phyloP scores from a whole-genome alignment of 2,888 invertebrate genomes.

The Smittia sp. region DNA sequence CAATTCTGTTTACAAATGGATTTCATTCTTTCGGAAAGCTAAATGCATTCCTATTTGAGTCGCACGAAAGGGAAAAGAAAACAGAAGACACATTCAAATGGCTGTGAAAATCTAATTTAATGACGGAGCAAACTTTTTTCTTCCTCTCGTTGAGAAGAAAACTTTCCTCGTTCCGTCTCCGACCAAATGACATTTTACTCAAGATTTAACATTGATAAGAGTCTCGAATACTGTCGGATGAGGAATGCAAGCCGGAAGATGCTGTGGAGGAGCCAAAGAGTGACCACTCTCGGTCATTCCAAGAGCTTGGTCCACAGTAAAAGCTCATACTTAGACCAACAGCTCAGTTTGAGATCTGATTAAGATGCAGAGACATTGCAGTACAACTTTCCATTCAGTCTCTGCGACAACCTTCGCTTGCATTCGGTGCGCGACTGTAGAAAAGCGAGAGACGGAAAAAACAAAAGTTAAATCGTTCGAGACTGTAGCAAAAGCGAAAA shows the following conservation, averaged over 20 bases:
- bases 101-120: slow-evolving; percentile 36
- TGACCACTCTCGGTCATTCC: no score
- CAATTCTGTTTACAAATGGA: slow-evolving; percentile 16
- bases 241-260: neutral
- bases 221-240: neutral
- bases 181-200: slow-evolving; percentile 29
- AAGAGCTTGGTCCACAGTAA: no score
- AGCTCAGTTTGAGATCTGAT: no score
- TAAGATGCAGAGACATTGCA: neutral
- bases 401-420: no score
- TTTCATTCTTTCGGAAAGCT: slow-evolving; percentile 11
- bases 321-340: no score
- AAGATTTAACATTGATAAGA: slow-evolving; percentile 20
- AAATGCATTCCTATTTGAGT: neutral
- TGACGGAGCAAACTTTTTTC: slow-evolving; percentile 19
- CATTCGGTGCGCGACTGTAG: no score
- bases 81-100: slow-evolving; percentile 31
- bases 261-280: neutral
- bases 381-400: neutral
- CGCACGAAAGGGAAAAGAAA: neutral
- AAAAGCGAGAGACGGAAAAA: neutral
- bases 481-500: neutral
- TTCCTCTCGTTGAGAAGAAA: slow-evolving; percentile 8
- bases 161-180: neutral
- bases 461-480: neutral